Evolutionary conservation across 2,113 vertebrate species (phyloP).

Genomic region (Osmerus mordax): DNA sequence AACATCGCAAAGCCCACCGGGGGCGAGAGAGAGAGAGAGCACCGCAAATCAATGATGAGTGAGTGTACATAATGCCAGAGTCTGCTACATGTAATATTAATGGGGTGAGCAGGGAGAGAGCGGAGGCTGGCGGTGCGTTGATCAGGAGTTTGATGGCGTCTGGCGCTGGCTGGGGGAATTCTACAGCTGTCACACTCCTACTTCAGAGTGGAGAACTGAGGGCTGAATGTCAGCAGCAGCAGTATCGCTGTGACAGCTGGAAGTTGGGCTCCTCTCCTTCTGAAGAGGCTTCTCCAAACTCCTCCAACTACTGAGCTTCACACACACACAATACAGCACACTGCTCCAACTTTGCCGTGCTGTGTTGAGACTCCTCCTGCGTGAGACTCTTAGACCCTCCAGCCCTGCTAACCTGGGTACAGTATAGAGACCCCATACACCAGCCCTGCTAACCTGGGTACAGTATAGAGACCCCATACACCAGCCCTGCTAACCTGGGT

Average conservation of each 20-base stretch:
- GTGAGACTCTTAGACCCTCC: too few relatives aligned
- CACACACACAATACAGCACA: too few relatives aligned
- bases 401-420: too few relatives aligned
- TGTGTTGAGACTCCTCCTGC: too few relatives aligned
- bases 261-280: constrained; percentile 45
- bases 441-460: too few relatives aligned
- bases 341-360: too few relatives aligned
- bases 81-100: constrained; percentile 69
- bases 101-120: constrained; percentile 23
- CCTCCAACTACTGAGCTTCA: background rate
- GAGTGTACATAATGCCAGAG: constrained; percentile 58
- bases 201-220: constrained; percentile 53
- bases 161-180: constrained; percentile 57
- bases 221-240: constrained; percentile 28
- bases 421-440: too few relatives aligned
- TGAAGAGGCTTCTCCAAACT: constrained; percentile 57
- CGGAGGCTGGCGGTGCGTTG: background rate
- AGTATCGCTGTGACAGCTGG: constrained; percentile 52
- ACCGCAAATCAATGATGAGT: constrained; percentile 58
- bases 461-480: too few relatives aligned
- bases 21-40: constrained; percentile 8
- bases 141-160: constrained; percentile 49
- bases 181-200: constrained; percentile 65
- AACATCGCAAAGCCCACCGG: constrained; percentile 50
- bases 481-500: too few relatives aligned